A percentile compares a stretch with the other conserved stretches of the same genome.
phyloP scores from a whole-genome alignment of 2,888 invertebrate genomes.

The Caenorhabditis sulstoni region DNA sequence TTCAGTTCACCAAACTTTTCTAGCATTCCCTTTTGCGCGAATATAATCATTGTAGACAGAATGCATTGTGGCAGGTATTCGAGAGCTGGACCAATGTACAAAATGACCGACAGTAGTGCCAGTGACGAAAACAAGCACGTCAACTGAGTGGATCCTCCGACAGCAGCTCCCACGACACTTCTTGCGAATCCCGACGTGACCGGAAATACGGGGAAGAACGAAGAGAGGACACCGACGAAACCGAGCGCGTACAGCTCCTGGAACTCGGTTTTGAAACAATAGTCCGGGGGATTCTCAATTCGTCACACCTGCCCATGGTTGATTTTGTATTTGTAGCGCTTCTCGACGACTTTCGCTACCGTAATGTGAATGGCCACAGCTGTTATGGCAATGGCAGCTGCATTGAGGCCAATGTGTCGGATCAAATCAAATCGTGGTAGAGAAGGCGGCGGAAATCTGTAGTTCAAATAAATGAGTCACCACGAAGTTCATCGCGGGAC shows the following conservation, averaged over 20 bases:
- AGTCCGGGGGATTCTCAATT: not conserved
- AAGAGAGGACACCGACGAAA: slow-evolving; percentile 78
- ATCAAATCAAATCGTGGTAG: slow-evolving; percentile 77
- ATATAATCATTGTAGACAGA: slow-evolving; percentile 76
- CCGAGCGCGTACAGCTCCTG: slow-evolving; percentile 79
- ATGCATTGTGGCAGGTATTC: slow-evolving; percentile 79
- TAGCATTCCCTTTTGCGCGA: slow-evolving; percentile 75
- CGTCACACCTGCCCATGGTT: slow-evolving; percentile 75
- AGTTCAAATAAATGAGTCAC: slow-evolving; percentile 9
- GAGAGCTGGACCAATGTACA: slow-evolving; percentile 77
- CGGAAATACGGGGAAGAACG: slow-evolving; percentile 79
- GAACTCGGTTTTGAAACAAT: slow-evolving; percentile 10
- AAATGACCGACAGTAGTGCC: slow-evolving; percentile 75
- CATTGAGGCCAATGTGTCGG: slow-evolving; percentile 74
- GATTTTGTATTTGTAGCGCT: slow-evolving; percentile 78
- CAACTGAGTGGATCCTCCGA: slow-evolving; percentile 76
- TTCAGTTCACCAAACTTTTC: slow-evolving; percentile 74
- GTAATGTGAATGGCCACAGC: slow-evolving; percentile 79
- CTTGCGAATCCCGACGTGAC: slow-evolving; percentile 80
- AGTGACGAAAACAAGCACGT: slow-evolving; percentile 78
- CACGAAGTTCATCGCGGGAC: not conserved
- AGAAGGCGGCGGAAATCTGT: slow-evolving; percentile 77
- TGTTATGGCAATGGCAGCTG: slow-evolving; percentile 76
- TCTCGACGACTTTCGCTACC: slow-evolving; percentile 78
- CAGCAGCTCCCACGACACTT: slow-evolving; percentile 77